Evolutionary conservation across 2,888 invertebrate genomes (phyloP).

Genomic region (Mythimna impura): DNA sequence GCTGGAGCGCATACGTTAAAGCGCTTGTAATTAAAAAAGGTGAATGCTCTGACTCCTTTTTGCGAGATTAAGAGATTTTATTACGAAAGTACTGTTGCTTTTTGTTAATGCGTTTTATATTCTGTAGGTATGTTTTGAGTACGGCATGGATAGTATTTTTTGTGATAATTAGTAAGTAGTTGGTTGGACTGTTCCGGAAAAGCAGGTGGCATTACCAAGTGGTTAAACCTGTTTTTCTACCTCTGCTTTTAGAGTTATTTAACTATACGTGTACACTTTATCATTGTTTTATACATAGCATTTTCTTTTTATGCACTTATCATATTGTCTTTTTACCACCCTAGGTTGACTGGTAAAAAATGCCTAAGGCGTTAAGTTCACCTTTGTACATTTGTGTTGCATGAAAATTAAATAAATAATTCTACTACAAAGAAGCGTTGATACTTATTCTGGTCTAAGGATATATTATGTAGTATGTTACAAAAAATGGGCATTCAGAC

Average conservation of each 20-base stretch:
- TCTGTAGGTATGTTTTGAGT: not conserved
- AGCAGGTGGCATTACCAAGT: not conserved
- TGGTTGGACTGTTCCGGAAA: not conserved
- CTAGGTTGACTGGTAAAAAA: no score
- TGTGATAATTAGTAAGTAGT: not conserved
- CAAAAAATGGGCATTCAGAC: not conserved
- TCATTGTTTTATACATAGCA: no score
- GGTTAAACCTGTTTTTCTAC: no score
- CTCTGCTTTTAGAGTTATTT: no score
- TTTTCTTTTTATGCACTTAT: no score
- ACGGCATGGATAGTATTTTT: not conserved
- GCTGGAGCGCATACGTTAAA: slow-evolving; percentile 62
- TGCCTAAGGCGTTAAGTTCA: no score
- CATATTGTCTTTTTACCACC: no score
- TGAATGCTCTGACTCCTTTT: slow-evolving; percentile 57
- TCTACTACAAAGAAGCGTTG: no score
- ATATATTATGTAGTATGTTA: not conserved
- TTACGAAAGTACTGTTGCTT: slow-evolving; percentile 46
- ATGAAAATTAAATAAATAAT: no score
- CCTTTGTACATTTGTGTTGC: no score
- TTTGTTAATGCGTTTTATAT: slow-evolving; percentile 36
- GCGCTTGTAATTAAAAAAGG: slow-evolving; percentile 74
- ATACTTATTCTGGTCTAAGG: no score
- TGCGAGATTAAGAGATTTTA: slow-evolving; percentile 57
- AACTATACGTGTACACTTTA: no score